A percentile compares a stretch with the other conserved stretches of the same genome.
Conservation (phyloP, 2,113 vertebrate species). For the Chlorodrepanis virens region DNA sequence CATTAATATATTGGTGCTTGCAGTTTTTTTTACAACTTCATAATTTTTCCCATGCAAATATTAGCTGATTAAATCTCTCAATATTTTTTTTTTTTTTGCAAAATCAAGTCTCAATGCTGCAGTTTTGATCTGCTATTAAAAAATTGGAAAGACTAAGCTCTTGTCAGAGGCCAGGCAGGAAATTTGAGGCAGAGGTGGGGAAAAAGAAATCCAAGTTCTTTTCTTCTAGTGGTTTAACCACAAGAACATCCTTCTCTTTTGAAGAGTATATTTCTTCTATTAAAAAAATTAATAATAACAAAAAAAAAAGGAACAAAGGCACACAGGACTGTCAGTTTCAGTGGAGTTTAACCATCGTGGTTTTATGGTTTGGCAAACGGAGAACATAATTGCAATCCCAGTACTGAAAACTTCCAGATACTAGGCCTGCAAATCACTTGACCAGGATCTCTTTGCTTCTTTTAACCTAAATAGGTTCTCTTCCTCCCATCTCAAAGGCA, state of each 20-base stretch:
- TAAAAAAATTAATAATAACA: neutral
- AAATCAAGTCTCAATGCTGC: neutral
- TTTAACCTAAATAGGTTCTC: neutral
- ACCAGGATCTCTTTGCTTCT: neutral
- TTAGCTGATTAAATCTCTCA: neutral
- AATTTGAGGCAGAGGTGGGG: neutral
- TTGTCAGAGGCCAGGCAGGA: neutral
- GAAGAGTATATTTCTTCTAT: neutral
- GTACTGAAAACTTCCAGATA: neutral
- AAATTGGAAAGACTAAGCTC: neutral
- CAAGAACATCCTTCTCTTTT: constrained; percentile 21
- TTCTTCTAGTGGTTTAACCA: neutral
- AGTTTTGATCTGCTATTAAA: neutral
- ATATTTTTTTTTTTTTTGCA: neutral
- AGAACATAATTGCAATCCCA: neutral
- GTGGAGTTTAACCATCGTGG: neutral
- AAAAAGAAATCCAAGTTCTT: neutral
- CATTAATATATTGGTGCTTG: accelerated
- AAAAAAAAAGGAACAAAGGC: neutral
- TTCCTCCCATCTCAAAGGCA: neutral
- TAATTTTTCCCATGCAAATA: neutral
- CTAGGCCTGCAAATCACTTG: neutral
- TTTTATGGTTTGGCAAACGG: constrained; percentile 46
- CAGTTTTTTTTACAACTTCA: neutral
- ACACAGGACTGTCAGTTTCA: neutral